Evolutionary conservation across 2,888 invertebrate species (phyloP).

Genomic region (Thymelicus sylvestris): DNA sequence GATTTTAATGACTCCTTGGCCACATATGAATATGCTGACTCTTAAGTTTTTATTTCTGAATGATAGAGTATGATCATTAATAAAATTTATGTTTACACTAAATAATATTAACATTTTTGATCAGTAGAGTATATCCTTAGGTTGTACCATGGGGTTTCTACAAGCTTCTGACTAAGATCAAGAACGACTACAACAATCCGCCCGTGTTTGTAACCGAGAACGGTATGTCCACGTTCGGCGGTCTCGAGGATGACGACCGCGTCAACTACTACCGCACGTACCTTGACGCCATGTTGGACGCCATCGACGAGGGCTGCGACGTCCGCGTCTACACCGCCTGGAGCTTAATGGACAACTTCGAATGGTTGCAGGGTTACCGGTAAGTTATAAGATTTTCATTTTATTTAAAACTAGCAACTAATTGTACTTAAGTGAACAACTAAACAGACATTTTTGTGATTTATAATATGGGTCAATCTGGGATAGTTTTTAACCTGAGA

Average conservation of each 20-base stretch:
- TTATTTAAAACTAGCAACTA: too few species aligned
- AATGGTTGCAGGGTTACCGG: conserved; percentile 83
- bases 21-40: too few species aligned
- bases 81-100: too few species aligned
- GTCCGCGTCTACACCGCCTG: conserved; percentile 81
- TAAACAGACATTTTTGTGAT: too few species aligned
- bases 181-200: conserved; percentile 74
- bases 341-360: conserved; percentile 86
- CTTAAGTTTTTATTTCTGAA: too few species aligned
- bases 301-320: conserved; percentile 67
- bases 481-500: too few species aligned
- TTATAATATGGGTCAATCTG: too few species aligned
- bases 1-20: too few species aligned
- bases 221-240: conserved; percentile 58
- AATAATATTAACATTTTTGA: too few species aligned
- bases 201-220: conserved; percentile 84
- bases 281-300: conserved; percentile 63
- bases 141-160: conserved; percentile 82
- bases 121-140: conserved; percentile 42
- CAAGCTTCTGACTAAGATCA: conserved; percentile 76
- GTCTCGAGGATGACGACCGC: conserved; percentile 66
- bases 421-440: too few species aligned
- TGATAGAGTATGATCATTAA: too few species aligned
- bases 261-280: conserved; percentile 63
- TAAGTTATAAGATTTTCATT: conserved; percentile 52